phyloP scores from a whole-genome alignment of 2,888 invertebrate genomes.

The Lasiommata megera region DNA sequence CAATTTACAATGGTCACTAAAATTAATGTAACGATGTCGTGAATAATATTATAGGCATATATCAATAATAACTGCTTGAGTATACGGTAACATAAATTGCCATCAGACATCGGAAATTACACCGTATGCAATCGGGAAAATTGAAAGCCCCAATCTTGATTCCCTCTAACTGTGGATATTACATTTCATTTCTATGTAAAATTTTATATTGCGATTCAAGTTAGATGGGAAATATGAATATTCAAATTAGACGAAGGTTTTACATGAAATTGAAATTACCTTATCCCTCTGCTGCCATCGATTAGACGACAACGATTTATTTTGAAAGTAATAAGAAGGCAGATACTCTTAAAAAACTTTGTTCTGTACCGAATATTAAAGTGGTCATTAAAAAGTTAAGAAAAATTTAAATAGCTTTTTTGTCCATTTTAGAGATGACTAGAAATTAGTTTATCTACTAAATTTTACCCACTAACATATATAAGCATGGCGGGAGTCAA shows the following conservation, averaged over 20 bases:
- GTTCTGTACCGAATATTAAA: not conserved
- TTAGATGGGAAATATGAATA: conserved; percentile 26
- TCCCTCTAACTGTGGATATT: conserved; percentile 21
- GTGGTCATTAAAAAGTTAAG: not conserved
- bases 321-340: not conserved
- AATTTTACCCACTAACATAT: too few relatives aligned
- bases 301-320: conserved; percentile 17
- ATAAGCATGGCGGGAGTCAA: too few relatives aligned
- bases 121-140: conserved; percentile 55
- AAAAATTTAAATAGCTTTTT: not conserved
- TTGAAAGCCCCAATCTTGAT: conserved; percentile 59
- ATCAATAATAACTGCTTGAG: conserved; percentile 34
- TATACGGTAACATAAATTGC: conserved; percentile 52
- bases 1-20: not conserved
- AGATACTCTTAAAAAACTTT: not conserved
- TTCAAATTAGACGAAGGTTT: conserved; percentile 24
- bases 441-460: too few relatives aligned
- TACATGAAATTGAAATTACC: conserved; percentile 24
- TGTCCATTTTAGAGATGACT: not conserved
- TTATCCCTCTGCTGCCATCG: conserved; percentile 16
- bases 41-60: not conserved
- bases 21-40: not conserved
- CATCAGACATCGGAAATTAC: conserved; percentile 61
- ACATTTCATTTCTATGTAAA: conserved; percentile 17
- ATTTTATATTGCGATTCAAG: conserved; percentile 21